These are phyloP conservation scores for Yponomeuta sedellus DNA, from an alignment of 2,888 invertebrate genomes.

Conservation along the genomic window DNA sequence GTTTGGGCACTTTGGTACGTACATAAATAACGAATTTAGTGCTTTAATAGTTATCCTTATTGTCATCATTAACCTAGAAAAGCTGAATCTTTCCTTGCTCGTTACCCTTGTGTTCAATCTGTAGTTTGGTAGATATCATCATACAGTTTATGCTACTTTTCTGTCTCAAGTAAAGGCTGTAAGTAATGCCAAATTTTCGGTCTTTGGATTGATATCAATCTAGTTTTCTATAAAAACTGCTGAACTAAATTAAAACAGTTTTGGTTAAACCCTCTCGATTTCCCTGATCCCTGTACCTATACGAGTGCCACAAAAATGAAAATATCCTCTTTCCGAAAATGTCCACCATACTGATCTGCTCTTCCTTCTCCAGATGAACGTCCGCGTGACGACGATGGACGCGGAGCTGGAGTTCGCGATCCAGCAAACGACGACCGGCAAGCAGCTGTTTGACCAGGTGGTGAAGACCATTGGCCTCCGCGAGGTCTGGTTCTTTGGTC, in stretches of 20 bases:
- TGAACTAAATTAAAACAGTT: too few relatives aligned
- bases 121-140: neutral
- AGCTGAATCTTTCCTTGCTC: neutral
- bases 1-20: neutral
- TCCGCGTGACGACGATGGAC: slow-evolving; percentile 99
- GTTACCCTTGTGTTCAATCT: neutral
- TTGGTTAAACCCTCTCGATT: too few relatives aligned
- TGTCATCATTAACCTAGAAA: neutral
- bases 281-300: too few relatives aligned
- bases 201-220: too few relatives aligned
- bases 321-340: neutral
- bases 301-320: too few relatives aligned
- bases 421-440: slow-evolving; percentile 99
- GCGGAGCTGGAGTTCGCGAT: slow-evolving; percentile 99
- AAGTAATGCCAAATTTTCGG: too few relatives aligned
- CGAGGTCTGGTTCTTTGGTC: slow-evolving; percentile 99
- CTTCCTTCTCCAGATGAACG: slow-evolving; percentile 89
- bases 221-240: too few relatives aligned
- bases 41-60: neutral
- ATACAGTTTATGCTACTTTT: neutral
- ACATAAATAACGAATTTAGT: neutral
- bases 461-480: slow-evolving; percentile 99
- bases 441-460: slow-evolving; percentile 99
- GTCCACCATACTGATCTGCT: neutral
- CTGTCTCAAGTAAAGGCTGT: neutral